Percentiles rank a stretch among this genome's conserved stretches.
These are phyloP conservation scores for Accipiter cooperii DNA, from an alignment of 2,113 vertebrate species.

Conservation along the genomic window DNA sequence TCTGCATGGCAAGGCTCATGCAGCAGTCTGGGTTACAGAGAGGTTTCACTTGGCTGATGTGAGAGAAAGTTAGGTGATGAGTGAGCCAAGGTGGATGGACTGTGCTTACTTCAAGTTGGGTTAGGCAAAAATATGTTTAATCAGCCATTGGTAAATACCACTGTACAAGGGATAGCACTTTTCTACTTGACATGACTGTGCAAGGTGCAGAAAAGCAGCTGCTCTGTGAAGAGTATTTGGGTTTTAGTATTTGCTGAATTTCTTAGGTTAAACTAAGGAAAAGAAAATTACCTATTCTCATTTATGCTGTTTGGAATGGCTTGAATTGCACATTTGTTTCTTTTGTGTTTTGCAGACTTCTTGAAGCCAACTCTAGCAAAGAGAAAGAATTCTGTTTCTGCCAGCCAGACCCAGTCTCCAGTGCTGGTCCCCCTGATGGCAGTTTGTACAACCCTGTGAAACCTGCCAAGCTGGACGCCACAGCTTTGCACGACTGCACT, in stretches of 20 bases:
- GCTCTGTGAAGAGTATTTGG: not conserved
- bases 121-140: not conserved
- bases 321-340: not conserved
- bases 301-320: not conserved
- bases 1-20: accelerated
- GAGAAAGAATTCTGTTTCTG: not conserved
- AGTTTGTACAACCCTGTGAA: slow-evolving; percentile 80
- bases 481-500: slow-evolving; percentile 78
- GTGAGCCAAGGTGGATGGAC: not conserved
- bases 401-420: slow-evolving; percentile 52
- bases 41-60: accelerated
- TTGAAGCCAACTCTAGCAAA: not conserved
- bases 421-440: slow-evolving; percentile 80
- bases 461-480: slow-evolving; percentile 96
- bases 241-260: not conserved
- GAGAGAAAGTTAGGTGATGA: not conserved
- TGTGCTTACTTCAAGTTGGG: not conserved
- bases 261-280: not conserved
- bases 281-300: not conserved
- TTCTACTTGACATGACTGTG: not conserved
- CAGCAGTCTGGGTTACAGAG: not conserved
- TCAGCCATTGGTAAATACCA: not conserved
- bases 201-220: not conserved
- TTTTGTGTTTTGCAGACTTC: slow-evolving; percentile 40
- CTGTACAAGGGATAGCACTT: not conserved